Percentiles rank a stretch among this genome's conserved stretches.
Conservation (phyloP, 2,888 invertebrate species). For the Hetaerina titia region DNA sequence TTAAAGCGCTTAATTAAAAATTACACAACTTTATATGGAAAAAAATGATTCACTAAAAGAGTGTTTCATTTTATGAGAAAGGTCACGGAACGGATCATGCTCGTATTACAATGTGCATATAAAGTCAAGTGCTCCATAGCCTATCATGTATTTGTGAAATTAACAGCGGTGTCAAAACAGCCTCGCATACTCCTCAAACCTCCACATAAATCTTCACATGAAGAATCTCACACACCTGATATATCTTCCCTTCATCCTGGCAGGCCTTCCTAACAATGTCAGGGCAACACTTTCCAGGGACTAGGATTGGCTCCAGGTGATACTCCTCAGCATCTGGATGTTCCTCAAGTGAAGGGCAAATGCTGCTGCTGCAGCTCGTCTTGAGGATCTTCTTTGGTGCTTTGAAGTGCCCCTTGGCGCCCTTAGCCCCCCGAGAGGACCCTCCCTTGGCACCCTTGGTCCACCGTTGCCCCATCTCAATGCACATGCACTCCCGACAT, state of each 20-base stretch:
- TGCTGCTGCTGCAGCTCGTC: constrained; percentile 78
- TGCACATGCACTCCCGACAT: constrained; percentile 84
- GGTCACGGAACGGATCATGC: too few species aligned
- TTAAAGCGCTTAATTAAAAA: too few species aligned
- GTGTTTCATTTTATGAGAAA: too few species aligned
- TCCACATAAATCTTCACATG: not conserved
- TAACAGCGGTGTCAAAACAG: too few species aligned
- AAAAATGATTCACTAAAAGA: too few species aligned
- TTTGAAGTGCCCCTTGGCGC: not conserved
- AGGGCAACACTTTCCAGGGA: constrained; percentile 84
- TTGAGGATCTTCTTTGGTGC: constrained; percentile 69
- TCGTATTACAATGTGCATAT: too few species aligned
- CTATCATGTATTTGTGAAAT: too few species aligned
- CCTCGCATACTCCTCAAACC: not conserved
- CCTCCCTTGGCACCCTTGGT: constrained; percentile 70
- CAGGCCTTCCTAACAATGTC: constrained; percentile 81
- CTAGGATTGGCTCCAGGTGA: constrained; percentile 79
- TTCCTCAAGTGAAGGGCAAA: constrained; percentile 78
- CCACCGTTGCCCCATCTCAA: constrained; percentile 74
- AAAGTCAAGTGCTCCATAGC: too few species aligned
- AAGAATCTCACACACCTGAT: constrained; percentile 72
- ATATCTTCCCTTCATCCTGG: constrained; percentile 75
- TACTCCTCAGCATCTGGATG: constrained; percentile 79
- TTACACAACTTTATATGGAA: too few species aligned
- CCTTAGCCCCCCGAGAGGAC: not conserved